phyloP scores from a whole-genome alignment of 2,797 vertebrate species.

The Taenioides sp. region DNA sequence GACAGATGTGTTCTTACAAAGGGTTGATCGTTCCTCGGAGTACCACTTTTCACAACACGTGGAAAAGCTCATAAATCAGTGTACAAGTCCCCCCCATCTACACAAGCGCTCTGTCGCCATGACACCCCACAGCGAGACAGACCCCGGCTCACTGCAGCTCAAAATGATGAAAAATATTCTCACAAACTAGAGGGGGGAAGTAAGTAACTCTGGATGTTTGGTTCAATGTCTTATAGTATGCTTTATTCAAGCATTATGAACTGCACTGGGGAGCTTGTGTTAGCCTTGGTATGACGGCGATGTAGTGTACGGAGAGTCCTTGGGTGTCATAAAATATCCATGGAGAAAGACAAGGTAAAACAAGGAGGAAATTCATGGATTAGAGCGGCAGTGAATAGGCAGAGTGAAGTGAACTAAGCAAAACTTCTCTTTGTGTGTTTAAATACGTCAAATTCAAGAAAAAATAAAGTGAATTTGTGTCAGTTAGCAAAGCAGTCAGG shows the following conservation, averaged over 20 bases:
- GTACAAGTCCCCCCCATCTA: conserved; percentile 17
- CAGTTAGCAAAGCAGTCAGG: neutral
- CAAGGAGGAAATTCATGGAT: neutral
- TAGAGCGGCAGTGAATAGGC: neutral
- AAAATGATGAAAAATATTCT: conserved; percentile 3
- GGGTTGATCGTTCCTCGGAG: conserved; percentile 38
- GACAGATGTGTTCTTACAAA: conserved; percentile 73
- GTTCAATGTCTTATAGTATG: neutral
- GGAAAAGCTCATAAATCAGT: conserved; percentile 76
- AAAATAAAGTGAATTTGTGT: neutral
- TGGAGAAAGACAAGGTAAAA: neutral
- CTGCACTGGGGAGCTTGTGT: neutral
- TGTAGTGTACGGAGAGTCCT: neutral
- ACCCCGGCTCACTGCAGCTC: conserved; percentile 33
- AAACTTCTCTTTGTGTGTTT: neutral
- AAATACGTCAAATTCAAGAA: neutral
- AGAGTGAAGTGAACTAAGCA: neutral
- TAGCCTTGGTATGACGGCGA: neutral
- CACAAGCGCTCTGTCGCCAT: conserved; percentile 20
- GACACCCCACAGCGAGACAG: conserved; percentile 27
- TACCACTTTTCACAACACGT: conserved; percentile 47
- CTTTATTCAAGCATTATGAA: neutral
- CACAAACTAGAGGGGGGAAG: neutral
- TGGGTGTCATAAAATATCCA: neutral
- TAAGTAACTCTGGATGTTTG: neutral